A percentile compares a stretch with the other conserved stretches of the same genome.
Conservation (phyloP, 2,113 vertebrate species). For the Rhynchopsitta pachyrhyncha region DNA sequence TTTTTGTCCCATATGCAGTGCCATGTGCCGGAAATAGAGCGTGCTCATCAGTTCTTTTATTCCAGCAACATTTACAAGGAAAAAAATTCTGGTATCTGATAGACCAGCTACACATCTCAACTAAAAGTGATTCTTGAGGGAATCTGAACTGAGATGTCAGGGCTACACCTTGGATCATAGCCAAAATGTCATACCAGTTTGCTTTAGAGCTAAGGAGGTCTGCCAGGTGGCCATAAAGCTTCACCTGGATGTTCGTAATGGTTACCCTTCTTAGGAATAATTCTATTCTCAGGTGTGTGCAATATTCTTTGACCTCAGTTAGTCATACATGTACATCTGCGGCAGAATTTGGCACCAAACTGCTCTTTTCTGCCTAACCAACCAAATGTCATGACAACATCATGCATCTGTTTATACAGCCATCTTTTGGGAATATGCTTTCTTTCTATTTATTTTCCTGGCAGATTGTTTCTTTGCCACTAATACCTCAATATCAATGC, state of each 20-base stretch:
- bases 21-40: background rate
- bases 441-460: background rate
- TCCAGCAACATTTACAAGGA: background rate
- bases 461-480: background rate
- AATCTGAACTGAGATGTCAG: background rate
- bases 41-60: background rate
- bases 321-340: background rate
- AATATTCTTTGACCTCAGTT: background rate
- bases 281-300: background rate
- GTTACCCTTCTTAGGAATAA: background rate
- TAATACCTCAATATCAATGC: background rate
- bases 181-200: background rate
- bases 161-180: background rate
- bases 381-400: background rate
- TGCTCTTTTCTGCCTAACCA: background rate
- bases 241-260: background rate
- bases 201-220: background rate
- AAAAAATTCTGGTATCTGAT: background rate
- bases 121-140: background rate
- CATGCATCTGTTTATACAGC: background rate
- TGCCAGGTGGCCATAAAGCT: background rate
- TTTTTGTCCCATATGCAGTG: background rate
- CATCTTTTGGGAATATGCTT: background rate
- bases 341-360: background rate
- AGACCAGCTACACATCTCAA: background rate